Percentiles rank a stretch among this genome's conserved stretches.
Evolutionary conservation across 1,140 invertebrate genomes (phyloP).

Genomic region (Chelonus insularis): DNA sequence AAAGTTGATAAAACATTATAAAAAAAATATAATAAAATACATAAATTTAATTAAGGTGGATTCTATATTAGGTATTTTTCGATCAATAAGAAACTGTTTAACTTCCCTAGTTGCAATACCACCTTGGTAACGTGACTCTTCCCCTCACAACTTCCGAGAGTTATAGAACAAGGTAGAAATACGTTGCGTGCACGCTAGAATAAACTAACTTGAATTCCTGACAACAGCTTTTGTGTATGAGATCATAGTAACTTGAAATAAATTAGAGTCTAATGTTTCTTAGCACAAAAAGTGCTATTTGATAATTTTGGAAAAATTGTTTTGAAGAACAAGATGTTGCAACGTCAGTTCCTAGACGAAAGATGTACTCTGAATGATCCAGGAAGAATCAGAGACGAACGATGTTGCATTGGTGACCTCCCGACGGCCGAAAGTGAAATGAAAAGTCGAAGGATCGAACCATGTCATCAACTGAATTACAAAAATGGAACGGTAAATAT

Average conservation of each 20-base stretch:
- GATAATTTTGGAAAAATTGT: no score
- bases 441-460: slow-evolving; percentile 9
- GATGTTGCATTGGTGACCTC: neutral
- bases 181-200: neutral
- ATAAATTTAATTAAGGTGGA: no score
- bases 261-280: no score
- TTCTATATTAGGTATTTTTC: no score
- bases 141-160: neutral
- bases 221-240: neutral
- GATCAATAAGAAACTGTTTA: slow-evolving; percentile 31
- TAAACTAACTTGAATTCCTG: neutral
- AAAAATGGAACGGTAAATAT: neutral
- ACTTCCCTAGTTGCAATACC: slow-evolving; percentile 29
- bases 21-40: no score
- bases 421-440: slow-evolving; percentile 4
- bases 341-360: slow-evolving; percentile 32
- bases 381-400: slow-evolving; percentile 20
- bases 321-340: slow-evolving; percentile 30
- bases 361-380: slow-evolving; percentile 30
- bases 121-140: slow-evolving; percentile 30
- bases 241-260: no score
- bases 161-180: no score
- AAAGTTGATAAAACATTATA: neutral
- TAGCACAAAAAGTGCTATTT: no score
- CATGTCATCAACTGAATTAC: slow-evolving; percentile 3